phyloP scores from a whole-genome alignment of 2,888 invertebrate genomes.

The Drosophila nigricruria region DNA sequence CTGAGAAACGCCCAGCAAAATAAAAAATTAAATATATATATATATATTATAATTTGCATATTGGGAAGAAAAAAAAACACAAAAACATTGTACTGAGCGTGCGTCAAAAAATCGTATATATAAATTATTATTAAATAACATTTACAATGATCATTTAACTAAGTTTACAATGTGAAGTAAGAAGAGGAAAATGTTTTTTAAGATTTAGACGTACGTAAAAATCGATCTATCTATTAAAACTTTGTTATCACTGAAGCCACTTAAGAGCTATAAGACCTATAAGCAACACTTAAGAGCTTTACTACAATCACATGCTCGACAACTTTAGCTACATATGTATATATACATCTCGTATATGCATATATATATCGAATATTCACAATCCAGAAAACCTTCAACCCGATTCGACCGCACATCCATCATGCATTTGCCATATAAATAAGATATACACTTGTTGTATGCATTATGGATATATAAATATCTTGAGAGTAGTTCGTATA shows the following conservation, averaged over 20 bases:
- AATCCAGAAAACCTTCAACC: conserved; percentile 10
- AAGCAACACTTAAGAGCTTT: conserved; percentile 28
- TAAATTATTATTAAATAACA: conserved; percentile 49
- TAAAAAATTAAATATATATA: conserved; percentile 15
- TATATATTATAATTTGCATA: conserved; percentile 40
- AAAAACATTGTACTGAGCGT: conserved; percentile 66
- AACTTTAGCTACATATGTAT: conserved; percentile 10
- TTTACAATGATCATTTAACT: conserved; percentile 59
- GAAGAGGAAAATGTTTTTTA: conserved; percentile 55
- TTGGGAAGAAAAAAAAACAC: conserved; percentile 7
- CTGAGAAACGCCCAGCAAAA: conserved; percentile 35
- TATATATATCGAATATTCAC: conserved; percentile 19
- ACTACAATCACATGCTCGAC: conserved; percentile 43
- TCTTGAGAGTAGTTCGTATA: conserved; percentile 39
- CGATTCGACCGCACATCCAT: conserved; percentile 30
- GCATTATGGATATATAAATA: conserved; percentile 22
- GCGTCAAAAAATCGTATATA: conserved; percentile 59
- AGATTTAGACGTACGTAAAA: conserved; percentile 60
- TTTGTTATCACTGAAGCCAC: conserved; percentile 58
- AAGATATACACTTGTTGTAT: conserved; percentile 18
- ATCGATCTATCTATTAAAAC: conserved; percentile 51
- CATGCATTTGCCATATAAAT: conserved; percentile 27
- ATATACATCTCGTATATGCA: conserved; percentile 2
- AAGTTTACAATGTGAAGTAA: conserved; percentile 45
- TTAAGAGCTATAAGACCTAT: conserved; percentile 32